phyloP scores from a whole-genome alignment of 2,113 vertebrate genomes.

The Chaetorhynchus papuensis region DNA sequence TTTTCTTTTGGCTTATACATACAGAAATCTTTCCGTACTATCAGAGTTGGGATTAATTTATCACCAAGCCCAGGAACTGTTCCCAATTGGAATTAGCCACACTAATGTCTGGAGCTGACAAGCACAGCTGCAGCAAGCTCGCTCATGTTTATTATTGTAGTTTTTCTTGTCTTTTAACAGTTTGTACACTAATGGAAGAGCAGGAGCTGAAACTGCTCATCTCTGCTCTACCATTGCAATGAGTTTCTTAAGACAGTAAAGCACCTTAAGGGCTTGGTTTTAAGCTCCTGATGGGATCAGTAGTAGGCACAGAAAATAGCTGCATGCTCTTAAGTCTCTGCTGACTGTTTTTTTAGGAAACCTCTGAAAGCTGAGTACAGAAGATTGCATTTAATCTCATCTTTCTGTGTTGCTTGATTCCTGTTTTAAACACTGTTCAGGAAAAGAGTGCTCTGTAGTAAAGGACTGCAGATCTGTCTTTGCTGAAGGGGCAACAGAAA shows the following conservation, averaged over 20 bases:
- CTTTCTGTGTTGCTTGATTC: not conserved
- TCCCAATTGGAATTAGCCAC: slow-evolving; percentile 60
- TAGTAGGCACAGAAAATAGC: not conserved
- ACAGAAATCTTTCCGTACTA: slow-evolving; percentile 25
- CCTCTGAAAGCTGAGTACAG: not conserved
- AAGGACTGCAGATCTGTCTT: not conserved
- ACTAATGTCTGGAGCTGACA: slow-evolving; percentile 53
- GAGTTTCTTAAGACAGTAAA: not conserved
- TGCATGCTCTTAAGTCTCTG: not conserved
- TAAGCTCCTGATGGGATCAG: not conserved
- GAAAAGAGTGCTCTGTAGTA: not conserved
- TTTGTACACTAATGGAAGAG: not conserved
- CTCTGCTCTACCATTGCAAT: not conserved
- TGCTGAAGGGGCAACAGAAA: not conserved
- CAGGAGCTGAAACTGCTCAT: not conserved
- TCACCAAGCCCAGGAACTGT: slow-evolving; percentile 51
- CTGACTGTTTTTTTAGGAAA: not conserved
- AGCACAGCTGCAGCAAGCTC: slow-evolving; percentile 55
- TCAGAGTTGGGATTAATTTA: slow-evolving; percentile 54
- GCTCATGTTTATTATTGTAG: not conserved
- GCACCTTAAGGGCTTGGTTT: not conserved
- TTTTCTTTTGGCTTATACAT: not conserved
- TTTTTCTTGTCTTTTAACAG: slow-evolving; percentile 43
- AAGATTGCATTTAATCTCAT: not conserved
- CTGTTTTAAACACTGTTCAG: not conserved